Evolutionary conservation across 2,888 invertebrate species (phyloP).

Genomic region (Lasioglossum zephyrum): DNA sequence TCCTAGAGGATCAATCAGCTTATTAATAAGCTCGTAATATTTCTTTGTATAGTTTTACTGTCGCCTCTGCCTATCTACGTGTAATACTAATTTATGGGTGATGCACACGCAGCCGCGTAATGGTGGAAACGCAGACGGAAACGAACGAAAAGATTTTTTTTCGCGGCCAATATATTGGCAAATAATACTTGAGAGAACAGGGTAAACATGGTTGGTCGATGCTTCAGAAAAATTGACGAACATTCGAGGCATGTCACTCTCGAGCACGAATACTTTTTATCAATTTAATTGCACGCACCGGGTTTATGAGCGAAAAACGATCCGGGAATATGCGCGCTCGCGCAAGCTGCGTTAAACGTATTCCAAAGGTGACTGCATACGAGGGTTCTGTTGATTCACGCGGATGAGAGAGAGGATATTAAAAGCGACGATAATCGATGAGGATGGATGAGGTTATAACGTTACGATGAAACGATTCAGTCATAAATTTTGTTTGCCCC

Average conservation of each 20-base stretch:
- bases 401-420: conserved; percentile 59
- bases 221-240: background rate
- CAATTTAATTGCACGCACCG: conserved; percentile 13
- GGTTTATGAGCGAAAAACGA: conserved; percentile 12
- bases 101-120: background rate
- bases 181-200: background rate
- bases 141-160: background rate
- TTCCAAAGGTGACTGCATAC: conserved; percentile 45
- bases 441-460: conserved; percentile 68
- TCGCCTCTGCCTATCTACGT: background rate
- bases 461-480: conserved; percentile 62
- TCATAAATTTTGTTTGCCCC: conserved; percentile 66
- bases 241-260: background rate
- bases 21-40: too few relatives aligned
- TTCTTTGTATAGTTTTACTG: too few relatives aligned
- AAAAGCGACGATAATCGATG: conserved; percentile 70
- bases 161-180: background rate
- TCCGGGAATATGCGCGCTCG: background rate
- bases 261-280: background rate
- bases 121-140: background rate
- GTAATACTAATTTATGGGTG: background rate
- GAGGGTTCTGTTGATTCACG: conserved; percentile 54
- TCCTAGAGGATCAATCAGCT: too few relatives aligned
- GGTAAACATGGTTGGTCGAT: background rate
- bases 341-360: conserved; percentile 37